Evolutionary conservation across 2,797 vertebrate species (phyloP), one percentile per base, ranked within the genome.

Genomic region (Premnoplex brunnescens): DNA sequence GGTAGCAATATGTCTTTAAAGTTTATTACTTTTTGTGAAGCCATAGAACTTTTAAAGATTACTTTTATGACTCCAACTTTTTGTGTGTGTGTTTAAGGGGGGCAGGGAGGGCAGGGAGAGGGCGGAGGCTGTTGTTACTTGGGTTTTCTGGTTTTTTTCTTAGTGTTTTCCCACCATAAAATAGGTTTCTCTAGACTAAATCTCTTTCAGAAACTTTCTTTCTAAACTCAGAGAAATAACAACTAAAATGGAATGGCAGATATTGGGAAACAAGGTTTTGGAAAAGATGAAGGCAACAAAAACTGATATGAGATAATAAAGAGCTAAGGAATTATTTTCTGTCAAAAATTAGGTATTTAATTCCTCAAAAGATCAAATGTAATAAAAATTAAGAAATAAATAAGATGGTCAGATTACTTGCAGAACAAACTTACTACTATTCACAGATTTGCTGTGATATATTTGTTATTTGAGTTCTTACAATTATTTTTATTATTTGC

Each of bases 1-100:
- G 1, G 3, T 60, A 49, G 8, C 34, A 52, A 49, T 32, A n/a
- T 18, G 3, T 69, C 21, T 62, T 74, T 55, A 67, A 79, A 51
- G 1, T 37, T 63, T 49, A 21, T 32, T 60, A 9, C 0, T 34
- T 91, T 68, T 67, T 43, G 5, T 49, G 18, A 83, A 54, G 5
- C 2, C 9, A 49, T 7, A 55, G 17, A 49, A 9, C 5, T 72
- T 83, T 51, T 18, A 64, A 82, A 72, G 1, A n/a, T 22, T 64
- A 34, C 1, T 68, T 54, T 32, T 19, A 32, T 34, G 37, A 18
- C 37, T 78, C 44, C 34, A 24, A 10, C n/a, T 37, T 32, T 7
- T 1, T 12, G 7, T 14, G 2, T 34, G 3, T 30, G 12, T n/a
- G 6, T 3, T 10, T 41, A 30, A 8, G 54, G 20, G 5, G 17